Conservation (phyloP, 2,797 vertebrate genomes). For the Synaphobranchus kaupii region DNA sequence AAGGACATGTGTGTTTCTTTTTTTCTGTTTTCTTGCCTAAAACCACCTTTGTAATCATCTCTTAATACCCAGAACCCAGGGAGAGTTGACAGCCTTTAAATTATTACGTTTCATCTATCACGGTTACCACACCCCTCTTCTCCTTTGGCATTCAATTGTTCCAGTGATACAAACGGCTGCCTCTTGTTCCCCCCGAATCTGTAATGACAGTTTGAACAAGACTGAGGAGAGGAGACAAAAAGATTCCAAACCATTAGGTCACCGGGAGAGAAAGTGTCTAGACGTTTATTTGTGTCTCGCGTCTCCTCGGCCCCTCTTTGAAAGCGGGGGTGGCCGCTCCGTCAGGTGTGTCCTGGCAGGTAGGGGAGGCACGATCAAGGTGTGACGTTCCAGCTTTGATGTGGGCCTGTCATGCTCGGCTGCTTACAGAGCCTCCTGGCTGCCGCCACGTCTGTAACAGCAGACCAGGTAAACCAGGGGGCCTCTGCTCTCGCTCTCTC, state of each 20-base stretch:
- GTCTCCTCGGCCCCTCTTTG: constrained; percentile 68
- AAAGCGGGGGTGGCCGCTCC: constrained; percentile 78
- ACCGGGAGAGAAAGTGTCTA: constrained; percentile 76
- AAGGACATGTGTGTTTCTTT: constrained; percentile 14
- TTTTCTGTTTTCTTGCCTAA: background rate
- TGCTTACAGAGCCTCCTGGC: constrained; percentile 76
- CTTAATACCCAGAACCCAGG: constrained; percentile 27
- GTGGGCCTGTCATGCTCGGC: constrained; percentile 75
- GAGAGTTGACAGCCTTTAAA: constrained; percentile 13
- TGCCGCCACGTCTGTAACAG: constrained; percentile 74
- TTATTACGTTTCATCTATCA: constrained; percentile 29
- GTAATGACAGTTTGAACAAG: constrained; percentile 51
- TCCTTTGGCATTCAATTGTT: constrained; percentile 68
- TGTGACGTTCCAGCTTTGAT: constrained; percentile 80
- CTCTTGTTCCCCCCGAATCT: constrained; percentile 64
- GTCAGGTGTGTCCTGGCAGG: constrained; percentile 74
- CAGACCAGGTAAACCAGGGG: constrained; percentile 74
- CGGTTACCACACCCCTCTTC: constrained; percentile 7
- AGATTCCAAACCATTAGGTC: constrained; percentile 74
- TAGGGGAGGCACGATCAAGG: constrained; percentile 78
- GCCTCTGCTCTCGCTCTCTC: constrained; percentile 39
- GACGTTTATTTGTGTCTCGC: constrained; percentile 77
- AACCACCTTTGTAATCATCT: constrained; percentile 28
- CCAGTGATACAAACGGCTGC: constrained; percentile 74
- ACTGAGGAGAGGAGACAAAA: constrained; percentile 25